These are phyloP conservation scores for Galerucella calmariensis DNA, from an alignment of 2,888 invertebrate genomes.

Conservation along the genomic window DNA sequence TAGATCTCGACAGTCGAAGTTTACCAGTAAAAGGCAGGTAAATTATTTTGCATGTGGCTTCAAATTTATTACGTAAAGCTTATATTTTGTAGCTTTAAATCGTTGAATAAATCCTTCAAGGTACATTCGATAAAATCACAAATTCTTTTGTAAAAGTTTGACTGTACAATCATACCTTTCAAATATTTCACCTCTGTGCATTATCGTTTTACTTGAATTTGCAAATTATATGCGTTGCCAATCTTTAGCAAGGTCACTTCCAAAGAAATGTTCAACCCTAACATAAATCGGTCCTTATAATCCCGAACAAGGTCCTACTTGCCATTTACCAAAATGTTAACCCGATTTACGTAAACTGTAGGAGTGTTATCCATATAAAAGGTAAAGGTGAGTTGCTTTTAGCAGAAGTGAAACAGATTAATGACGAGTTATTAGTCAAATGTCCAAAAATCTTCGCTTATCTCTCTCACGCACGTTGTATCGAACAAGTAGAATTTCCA, in stretches of 20 bases:
- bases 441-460: conserved; percentile 61
- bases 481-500: conserved; percentile 44
- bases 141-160: not conserved
- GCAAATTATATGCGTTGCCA: conserved; percentile 17
- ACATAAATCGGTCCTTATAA: conserved; percentile 48
- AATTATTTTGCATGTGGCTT: no score
- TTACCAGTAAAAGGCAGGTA: no score
- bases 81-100: no score
- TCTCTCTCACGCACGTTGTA: conserved; percentile 59
- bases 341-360: conserved; percentile 54
- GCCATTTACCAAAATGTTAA: conserved; percentile 52
- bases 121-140: not conserved
- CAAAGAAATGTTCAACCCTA: conserved; percentile 41
- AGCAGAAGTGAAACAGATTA: conserved; percentile 61
- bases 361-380: conserved; percentile 55
- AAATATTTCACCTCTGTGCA: not conserved
- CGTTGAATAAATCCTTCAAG: not conserved
- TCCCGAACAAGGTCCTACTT: conserved; percentile 50
- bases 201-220: conserved; percentile 6
- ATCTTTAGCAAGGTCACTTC: conserved; percentile 40
- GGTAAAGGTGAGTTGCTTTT: conserved; percentile 56
- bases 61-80: no score
- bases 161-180: not conserved
- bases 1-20: no score
- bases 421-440: conserved; percentile 62